A percentile compares a stretch with the other conserved stretches of the same genome.
These are phyloP conservation scores for Spinibarbus caldwelli DNA, from an alignment of 2,797 vertebrate genomes.

Conservation along the genomic window DNA sequence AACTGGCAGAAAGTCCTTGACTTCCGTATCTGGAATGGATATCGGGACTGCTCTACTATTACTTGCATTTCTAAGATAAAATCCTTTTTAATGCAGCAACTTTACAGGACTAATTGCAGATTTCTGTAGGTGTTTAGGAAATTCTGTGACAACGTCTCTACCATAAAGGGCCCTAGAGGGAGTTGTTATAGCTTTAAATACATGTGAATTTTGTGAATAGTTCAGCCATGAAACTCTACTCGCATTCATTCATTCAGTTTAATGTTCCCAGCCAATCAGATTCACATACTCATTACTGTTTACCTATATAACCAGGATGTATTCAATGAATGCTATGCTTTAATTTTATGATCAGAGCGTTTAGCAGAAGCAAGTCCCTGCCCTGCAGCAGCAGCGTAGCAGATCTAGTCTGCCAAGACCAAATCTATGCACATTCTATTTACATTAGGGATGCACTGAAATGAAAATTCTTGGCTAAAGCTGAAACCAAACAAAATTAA, in stretches of 20 bases:
- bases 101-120: not conserved
- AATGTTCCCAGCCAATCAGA: not conserved
- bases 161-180: not conserved
- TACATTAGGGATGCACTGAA: not conserved
- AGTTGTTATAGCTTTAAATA: not conserved
- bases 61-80: not conserved
- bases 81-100: not conserved
- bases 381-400: too few relatives aligned
- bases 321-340: not conserved
- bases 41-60: not conserved
- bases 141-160: not conserved
- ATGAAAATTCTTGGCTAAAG: not conserved
- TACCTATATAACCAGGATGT: not conserved
- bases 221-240: not conserved
- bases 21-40: not conserved
- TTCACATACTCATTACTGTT: not conserved
- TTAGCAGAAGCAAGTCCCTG: not conserved
- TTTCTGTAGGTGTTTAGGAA: not conserved
- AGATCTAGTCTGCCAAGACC: too few relatives aligned
- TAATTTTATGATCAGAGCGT: not conserved
- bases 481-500: not conserved
- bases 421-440: too few relatives aligned
- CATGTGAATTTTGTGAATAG: not conserved
- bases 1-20: conserved; percentile 24
- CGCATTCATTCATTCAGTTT: not conserved